Percentiles rank a stretch among this genome's conserved stretches.
Evolutionary conservation across 92 coral and sea anemone species (phyloP).

Genomic region (Ricordea florida): DNA sequence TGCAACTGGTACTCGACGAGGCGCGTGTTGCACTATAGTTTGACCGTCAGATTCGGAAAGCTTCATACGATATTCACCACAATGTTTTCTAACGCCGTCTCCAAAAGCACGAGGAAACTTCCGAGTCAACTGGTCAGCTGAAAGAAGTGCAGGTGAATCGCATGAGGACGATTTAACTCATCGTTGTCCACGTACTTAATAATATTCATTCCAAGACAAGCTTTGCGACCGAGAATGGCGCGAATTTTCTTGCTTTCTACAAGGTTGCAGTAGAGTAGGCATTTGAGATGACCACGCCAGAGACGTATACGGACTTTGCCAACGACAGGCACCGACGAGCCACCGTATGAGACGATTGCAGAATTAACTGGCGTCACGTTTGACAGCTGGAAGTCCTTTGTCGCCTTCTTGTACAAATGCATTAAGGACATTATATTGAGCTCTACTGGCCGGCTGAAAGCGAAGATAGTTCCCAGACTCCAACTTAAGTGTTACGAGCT

Average conservation of each 20-base stretch:
- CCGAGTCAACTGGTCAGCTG: not conserved
- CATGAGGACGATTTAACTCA: not conserved
- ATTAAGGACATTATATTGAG: constrained; percentile 10
- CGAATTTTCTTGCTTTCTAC: constrained; percentile 17
- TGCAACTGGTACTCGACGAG: not conserved
- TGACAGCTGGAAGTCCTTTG: too few relatives aligned
- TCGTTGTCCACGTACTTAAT: constrained; percentile 28
- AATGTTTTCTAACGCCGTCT: constrained; percentile 19
- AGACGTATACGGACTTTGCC: constrained; percentile 2
- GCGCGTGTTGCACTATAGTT: not conserved
- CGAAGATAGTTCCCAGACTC: constrained; percentile 15
- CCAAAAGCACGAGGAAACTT: not conserved
- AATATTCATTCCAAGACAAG: constrained; percentile 34
- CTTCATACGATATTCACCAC: constrained; percentile 29
- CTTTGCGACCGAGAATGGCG: constrained; percentile 21
- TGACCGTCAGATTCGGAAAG: constrained; percentile 1
- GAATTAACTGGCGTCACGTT: constrained; percentile 9
- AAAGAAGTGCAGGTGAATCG: not conserved
- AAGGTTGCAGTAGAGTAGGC: constrained; percentile 18
- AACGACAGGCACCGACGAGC: constrained; percentile 13
- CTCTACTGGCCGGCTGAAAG: constrained; percentile 6
- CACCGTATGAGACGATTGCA: constrained; percentile 13
- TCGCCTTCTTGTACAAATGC: too few relatives aligned
- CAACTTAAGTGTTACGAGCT: constrained; percentile 7
- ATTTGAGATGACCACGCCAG: not conserved